Evolutionary conservation across 2,113 vertebrate genomes (phyloP), one percentile per base, ranked within the genome.

Genomic region (Sphyrna mokarran): DNA sequence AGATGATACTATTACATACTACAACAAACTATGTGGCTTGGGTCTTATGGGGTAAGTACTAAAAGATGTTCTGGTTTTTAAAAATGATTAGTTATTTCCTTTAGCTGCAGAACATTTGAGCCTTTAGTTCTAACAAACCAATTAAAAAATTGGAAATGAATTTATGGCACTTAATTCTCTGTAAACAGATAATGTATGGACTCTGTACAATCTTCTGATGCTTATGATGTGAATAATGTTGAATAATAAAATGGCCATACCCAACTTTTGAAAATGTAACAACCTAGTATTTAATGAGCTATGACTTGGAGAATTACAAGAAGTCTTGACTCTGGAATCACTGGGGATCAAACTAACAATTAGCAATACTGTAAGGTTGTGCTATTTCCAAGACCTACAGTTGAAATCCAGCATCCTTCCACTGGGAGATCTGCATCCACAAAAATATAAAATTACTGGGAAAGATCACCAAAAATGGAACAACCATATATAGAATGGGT

Each of bases 81-180:
- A 93, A 66, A 83, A 68, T n/a, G 89, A 93, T 66, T 93, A 93
- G 89, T 93, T 93, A 93, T 66, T 93, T 93, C 61, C 61, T 93
- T 93, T 40, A 93, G 89, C 18, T 93, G 58, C 61, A 37, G 58
- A 93, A 66, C 1, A 93, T 93, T 66, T 7, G 7, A 37, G 89
- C 58, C 33, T 37, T 93, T 93, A 66, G 33, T 66, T 90, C 87
- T 89, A 54, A 89, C 58, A 91, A 91, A 8, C 78, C 61, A 66
- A 37, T 93, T 66, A 40, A 68, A 33, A 5, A 66, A 18, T 8
- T 22, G 66, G n/a, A 40, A 37, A 93, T 68, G 33, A 16, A 93
- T 22, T 40, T 66, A 66, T 37, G 58, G 6, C 63, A 93, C 66
- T 33, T 20, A 93, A 93, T 93, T 37, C 16, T 22, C 89, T 66